Percentiles rank a stretch among this genome's conserved stretches.
These are phyloP conservation scores for Lathronympha strigana DNA, from an alignment of 2,888 invertebrate genomes.

Conservation along the genomic window DNA sequence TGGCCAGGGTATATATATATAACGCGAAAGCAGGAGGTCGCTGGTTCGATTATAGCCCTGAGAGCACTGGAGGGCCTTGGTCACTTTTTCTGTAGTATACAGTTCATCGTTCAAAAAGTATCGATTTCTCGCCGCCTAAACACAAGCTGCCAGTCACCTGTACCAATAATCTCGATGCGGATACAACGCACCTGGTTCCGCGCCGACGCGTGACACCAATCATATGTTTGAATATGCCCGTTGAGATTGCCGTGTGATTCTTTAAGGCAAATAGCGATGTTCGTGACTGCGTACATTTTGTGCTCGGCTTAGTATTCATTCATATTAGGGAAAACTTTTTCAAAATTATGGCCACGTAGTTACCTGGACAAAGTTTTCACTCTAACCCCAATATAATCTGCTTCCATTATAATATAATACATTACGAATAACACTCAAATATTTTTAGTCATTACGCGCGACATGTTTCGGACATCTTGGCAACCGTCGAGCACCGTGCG, in stretches of 20 bases:
- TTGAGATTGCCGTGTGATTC: not conserved
- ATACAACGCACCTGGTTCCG: constrained; percentile 13
- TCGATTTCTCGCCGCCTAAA: not conserved
- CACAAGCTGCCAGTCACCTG: constrained; percentile 19
- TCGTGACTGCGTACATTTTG: not conserved
- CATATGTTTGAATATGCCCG: not conserved
- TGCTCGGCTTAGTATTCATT: not conserved
- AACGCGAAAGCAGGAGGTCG: too few species aligned
- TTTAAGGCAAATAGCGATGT: not conserved
- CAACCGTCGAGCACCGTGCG: too few species aligned
- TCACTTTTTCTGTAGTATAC: too few species aligned
- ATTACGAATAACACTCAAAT: too few species aligned
- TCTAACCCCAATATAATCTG: too few species aligned
- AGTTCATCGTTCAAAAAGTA: not conserved
- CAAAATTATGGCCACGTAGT: not conserved
- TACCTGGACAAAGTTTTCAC: too few species aligned
- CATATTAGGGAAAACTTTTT: not conserved
- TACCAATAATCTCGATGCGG: constrained; percentile 22
- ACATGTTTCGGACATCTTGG: too few species aligned
- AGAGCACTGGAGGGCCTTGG: too few species aligned
- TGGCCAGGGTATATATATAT: too few species aligned
- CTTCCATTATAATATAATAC: too few species aligned
- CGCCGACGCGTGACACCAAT: constrained; percentile 21
- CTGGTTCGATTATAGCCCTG: too few species aligned
- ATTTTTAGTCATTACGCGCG: too few species aligned